Evolutionary conservation across 2,797 vertebrate species (phyloP), one percentile per base, ranked within the genome.

Genomic region (Coregonus sp.): DNA sequence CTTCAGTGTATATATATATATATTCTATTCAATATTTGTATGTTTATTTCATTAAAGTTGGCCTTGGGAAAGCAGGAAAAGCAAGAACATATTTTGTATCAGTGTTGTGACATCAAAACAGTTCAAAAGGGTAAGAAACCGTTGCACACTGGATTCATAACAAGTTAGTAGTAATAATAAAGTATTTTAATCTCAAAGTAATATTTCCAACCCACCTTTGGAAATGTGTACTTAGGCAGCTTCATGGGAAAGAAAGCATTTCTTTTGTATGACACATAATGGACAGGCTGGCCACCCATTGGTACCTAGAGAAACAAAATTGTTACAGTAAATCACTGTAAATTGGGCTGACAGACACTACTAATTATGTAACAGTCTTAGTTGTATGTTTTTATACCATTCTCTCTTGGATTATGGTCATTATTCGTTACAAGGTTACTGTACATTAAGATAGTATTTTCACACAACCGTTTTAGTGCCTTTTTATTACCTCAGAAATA

Each of bases 241-340:
- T 96, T 98, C 95, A 98, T 96, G 4, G 95, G 96, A 65, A 95
- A 91, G 89, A 98, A 98, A 0, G 95, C 84, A 12, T 94, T 95
- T 81, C 96, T 95, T 85, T 94, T 95, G 82, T 97, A 96, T 71
- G 97, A 98, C 86, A 98, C 96, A 0, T 98, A 98, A 90, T 98
- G 97, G 87, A 96, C 95, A 2, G 96, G 93, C 82, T 94, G 94
- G 82, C 96, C 96, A 84, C 95, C 96, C 7, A 96, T 93, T 2
- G 96, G 96, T 86, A 98, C 86, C 97, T 98, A 85, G 0, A 54
- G 90, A 82, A 80, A 76, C 74, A 87, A 84, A 31, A 80, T 11
- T 29, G n/a, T 65, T 25, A 25, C n/a, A 59, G 14, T 65, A 65
- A 25, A 14, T 65, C 61, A 65, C 11, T 65, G 61, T 20, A 65